Evolutionary conservation across 1,140 invertebrate species (phyloP), one percentile per base, ranked within the genome.

Genomic region (Lepidostoma basale): DNA sequence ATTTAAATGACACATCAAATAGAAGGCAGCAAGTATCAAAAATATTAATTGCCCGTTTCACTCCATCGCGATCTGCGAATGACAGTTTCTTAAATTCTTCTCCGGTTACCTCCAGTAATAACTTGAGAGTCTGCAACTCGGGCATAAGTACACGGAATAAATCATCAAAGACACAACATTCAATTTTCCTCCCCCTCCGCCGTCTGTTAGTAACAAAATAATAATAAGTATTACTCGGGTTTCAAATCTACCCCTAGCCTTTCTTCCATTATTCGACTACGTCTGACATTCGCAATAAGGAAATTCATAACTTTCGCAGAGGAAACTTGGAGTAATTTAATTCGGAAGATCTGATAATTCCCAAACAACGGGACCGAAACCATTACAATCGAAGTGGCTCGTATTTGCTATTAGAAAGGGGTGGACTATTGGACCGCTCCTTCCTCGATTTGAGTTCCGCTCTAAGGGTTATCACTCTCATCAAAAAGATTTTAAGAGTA

Each of bases 221-320:
- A 72, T 72, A 66, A 69, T 72, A 72, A 72, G 70, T 72, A 72
- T 72, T 72, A 58, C 70, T 72, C 70, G 56, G 70, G 70, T 72
- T 72, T 72, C 70, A 72, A 66, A 66, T 68, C 66, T 58, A 30
- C 47, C 69, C 60, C 70, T 58, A 20, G 0, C 68, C 28, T 20
- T 28, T 25, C 62, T 65, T 64, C 60, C 67, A 58, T 69, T 69
- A 67, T 67, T 49, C 54, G 54, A 63, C 56, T 62, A 67, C 58
- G 28, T 58, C 49, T 58, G 40, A 66, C 36, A 23, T 58, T 45
- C 36, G 52, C 64, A 70, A 67, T 20, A 47, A 67, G 65, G 33
- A 66, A 72, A 68, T 65, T 72, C 70, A 72, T 72, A 72, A 69
- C 58, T 66, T 64, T 33, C 6, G 26, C 26, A 40, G 14, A 40